These are phyloP conservation scores for Sula dactylatra DNA, from an alignment of 2,113 vertebrate genomes.

Conservation along the genomic window DNA sequence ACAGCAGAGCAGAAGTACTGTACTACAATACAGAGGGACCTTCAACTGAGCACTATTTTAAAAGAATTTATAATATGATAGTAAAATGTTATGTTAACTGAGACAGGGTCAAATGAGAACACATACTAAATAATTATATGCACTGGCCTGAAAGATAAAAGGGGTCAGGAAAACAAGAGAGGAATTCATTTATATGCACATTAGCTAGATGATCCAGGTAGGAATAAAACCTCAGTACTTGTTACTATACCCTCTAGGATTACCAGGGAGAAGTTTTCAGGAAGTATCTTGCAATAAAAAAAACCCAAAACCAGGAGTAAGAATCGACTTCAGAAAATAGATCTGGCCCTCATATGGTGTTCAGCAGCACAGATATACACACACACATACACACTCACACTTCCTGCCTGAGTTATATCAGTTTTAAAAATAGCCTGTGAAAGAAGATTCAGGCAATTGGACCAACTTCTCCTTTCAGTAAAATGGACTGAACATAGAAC, in stretches of 20 bases:
- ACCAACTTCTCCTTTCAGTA: conserved; percentile 4
- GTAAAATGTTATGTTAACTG: background rate
- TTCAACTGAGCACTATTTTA: background rate
- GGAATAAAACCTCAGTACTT: background rate
- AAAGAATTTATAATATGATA: background rate
- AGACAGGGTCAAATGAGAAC: background rate
- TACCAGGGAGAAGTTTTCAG: background rate
- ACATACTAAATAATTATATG: background rate
- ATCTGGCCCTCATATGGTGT: background rate
- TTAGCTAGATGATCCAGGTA: background rate
- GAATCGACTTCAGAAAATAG: background rate
- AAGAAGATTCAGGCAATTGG: background rate
- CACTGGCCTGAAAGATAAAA: background rate
- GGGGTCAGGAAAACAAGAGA: background rate
- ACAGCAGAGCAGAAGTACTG: background rate
- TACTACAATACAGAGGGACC: background rate
- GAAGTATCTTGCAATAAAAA: background rate
- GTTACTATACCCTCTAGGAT: background rate
- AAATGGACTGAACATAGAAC: background rate
- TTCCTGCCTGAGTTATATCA: conserved; percentile 1
- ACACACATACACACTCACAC: background rate
- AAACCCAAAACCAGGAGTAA: background rate
- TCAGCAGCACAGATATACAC: background rate
- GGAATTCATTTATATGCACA: background rate
- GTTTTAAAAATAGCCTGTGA: conserved; percentile 10